These are phyloP conservation scores for Pygoscelis adeliae DNA, from an alignment of 2,113 vertebrate species.

Conservation along the genomic window DNA sequence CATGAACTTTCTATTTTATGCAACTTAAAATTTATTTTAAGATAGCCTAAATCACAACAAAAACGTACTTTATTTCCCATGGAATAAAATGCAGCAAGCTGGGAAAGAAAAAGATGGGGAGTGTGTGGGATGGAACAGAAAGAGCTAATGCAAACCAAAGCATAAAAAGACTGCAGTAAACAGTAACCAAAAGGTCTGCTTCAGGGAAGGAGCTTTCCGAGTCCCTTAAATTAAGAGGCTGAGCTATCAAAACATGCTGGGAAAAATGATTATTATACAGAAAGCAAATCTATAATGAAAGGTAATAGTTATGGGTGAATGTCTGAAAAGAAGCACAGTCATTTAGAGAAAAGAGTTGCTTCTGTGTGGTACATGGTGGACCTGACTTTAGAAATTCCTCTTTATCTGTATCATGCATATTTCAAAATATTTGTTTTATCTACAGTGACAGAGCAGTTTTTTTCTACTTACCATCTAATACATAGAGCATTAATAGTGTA, in stretches of 20 bases:
- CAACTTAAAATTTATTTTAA: constrained; percentile 7
- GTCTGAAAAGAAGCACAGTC: neutral
- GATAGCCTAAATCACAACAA: neutral
- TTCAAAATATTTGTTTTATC: neutral
- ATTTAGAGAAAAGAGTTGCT: neutral
- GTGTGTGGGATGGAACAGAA: neutral
- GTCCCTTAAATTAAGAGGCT: neutral
- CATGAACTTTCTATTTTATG: neutral
- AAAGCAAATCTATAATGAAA: neutral
- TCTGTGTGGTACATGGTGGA: neutral
- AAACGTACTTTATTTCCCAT: neutral
- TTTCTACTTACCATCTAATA: neutral
- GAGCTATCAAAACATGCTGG: neutral
- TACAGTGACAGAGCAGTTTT: neutral
- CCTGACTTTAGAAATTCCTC: neutral
- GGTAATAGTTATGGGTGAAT: neutral
- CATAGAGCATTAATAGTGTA: neutral
- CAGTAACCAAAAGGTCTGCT: neutral
- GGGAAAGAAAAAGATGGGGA: neutral
- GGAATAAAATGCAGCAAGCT: neutral
- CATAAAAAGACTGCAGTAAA: neutral
- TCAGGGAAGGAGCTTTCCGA: neutral
- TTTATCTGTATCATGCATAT: neutral
- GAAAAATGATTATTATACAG: accelerated
- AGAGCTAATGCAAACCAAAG: neutral